phyloP scores from a whole-genome alignment of 2,113 vertebrate genomes.

The Cisticola juncidis region DNA sequence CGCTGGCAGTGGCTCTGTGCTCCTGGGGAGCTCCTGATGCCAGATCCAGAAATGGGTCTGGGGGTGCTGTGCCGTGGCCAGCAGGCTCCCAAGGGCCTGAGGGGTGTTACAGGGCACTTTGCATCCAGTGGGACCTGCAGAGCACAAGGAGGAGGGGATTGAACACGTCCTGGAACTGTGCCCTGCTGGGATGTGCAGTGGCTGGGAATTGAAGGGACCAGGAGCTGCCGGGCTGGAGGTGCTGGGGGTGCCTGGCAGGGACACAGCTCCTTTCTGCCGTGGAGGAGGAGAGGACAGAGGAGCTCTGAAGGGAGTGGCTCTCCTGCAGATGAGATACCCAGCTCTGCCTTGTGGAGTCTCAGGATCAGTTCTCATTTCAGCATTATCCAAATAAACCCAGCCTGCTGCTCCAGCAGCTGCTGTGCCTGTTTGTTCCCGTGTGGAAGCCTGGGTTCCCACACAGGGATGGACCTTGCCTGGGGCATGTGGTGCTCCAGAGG shows the following conservation, averaged over 20 bases:
- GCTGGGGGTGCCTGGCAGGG: background rate
- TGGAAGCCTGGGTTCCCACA: background rate
- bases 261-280: background rate
- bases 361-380: background rate
- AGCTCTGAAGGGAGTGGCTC: background rate
- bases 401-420: background rate
- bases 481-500: background rate
- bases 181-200: background rate
- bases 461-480: background rate
- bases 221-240: background rate
- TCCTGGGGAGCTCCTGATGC: background rate
- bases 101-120: accelerated
- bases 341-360: background rate
- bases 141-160: background rate
- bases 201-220: background rate
- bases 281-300: background rate
- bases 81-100: background rate
- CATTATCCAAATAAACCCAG: background rate
- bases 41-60: background rate
- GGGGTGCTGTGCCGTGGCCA: background rate
- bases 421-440: background rate
- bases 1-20: background rate
- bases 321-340: background rate
- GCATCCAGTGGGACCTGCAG: background rate
- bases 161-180: background rate